Conservation (phyloP, 1,140 invertebrate species). For the Hyphantria cunea region DNA sequence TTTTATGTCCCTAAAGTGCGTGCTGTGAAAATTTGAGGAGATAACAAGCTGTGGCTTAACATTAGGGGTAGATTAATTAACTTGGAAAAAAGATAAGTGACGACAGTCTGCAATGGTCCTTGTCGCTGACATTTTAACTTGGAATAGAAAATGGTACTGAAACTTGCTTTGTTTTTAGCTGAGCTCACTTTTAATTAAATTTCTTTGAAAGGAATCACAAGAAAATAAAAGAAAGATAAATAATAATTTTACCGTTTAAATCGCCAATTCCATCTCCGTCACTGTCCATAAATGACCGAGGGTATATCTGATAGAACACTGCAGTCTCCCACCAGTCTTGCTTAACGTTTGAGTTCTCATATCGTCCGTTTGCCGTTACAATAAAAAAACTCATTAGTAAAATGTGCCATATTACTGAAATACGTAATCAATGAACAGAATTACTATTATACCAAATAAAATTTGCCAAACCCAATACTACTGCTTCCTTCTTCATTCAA, state of each 20-base stretch:
- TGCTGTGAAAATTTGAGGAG: not conserved
- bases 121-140: not conserved
- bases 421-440: not conserved
- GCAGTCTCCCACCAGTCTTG: slow-evolving; percentile 85
- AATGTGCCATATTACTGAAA: slow-evolving; percentile 42
- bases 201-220: no score
- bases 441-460: no score
- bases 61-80: not conserved
- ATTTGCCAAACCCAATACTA: no score
- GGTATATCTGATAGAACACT: slow-evolving; percentile 86
- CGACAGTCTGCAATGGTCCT: not conserved
- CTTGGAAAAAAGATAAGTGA: slow-evolving; percentile 1
- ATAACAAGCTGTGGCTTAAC: not conserved
- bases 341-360: slow-evolving; percentile 38
- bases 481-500: no score
- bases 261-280: slow-evolving; percentile 87
- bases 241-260: slow-evolving; percentile 81
- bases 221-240: no score
- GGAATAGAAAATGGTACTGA: not conserved
- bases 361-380: slow-evolving; percentile 17
- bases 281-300: slow-evolving; percentile 85
- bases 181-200: no score
- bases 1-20: not conserved
- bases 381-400: slow-evolving; percentile 16
- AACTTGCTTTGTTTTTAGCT: no score